phyloP scores from a whole-genome alignment of 2,797 vertebrate genomes.

The Erpetoichthys calabaricus region DNA sequence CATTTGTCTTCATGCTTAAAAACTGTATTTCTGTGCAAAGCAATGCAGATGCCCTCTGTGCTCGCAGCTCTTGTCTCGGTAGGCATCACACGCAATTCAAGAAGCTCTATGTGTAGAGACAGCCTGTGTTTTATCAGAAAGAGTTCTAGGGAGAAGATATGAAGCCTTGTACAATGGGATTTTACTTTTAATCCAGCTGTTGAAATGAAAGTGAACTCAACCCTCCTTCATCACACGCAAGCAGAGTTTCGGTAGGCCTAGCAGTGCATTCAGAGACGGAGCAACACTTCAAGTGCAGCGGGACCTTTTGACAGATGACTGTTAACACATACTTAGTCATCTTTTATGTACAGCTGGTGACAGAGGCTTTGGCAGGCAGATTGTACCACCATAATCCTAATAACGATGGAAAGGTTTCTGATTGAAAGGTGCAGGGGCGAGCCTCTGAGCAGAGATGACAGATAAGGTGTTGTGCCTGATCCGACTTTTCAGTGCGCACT shows the following conservation, averaged over 20 bases:
- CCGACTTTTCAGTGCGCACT: neutral
- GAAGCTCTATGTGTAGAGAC: neutral
- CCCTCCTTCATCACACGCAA: constrained; percentile 1
- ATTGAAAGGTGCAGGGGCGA: constrained; percentile 1
- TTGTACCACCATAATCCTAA: neutral
- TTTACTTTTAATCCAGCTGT: constrained; percentile 1
- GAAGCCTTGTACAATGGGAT: neutral
- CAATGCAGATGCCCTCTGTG: too few relatives aligned
- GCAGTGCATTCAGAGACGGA: neutral
- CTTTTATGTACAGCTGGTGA: neutral
- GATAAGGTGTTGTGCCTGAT: neutral
- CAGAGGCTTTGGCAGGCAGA: neutral
- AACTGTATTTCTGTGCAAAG: too few relatives aligned
- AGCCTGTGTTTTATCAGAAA: neutral
- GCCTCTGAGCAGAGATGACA: neutral
- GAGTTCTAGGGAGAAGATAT: neutral
- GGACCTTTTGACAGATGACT: neutral
- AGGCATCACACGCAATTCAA: neutral
- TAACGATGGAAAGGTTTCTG: neutral
- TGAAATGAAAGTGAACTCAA: neutral
- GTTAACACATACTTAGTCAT: neutral
- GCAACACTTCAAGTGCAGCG: neutral
- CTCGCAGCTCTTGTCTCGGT: too few relatives aligned
- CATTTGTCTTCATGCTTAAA: too few relatives aligned
- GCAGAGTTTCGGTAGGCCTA: neutral